Evolutionary conservation across 2,113 vertebrate species (phyloP).

Genomic region (Leptobrachium ailaonicum): DNA sequence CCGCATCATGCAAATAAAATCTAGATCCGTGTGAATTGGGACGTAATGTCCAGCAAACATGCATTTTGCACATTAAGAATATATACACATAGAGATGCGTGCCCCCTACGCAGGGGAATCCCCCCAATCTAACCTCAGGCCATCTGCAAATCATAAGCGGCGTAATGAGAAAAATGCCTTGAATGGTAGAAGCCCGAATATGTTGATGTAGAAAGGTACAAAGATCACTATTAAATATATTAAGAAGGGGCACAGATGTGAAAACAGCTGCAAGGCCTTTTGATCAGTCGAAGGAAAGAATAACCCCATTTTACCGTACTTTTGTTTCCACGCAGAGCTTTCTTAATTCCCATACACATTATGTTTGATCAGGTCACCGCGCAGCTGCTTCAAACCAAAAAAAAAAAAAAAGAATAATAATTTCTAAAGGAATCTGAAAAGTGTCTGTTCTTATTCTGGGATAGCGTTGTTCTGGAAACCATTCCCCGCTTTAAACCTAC

Average conservation of each 20-base stretch:
- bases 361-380: slow-evolving; percentile 41
- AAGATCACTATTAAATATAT: slow-evolving; percentile 50
- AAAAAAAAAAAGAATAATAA: slow-evolving; percentile 28
- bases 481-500: neutral
- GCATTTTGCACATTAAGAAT: neutral
- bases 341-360: slow-evolving; percentile 46
- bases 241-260: slow-evolving; percentile 50
- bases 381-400: slow-evolving; percentile 17
- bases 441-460: slow-evolving; percentile 3
- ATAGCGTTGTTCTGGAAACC: slow-evolving; percentile 19
- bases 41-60: neutral
- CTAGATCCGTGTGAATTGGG: neutral
- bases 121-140: slow-evolving; percentile 29
- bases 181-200: slow-evolving; percentile 38
- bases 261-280: slow-evolving; percentile 48
- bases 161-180: slow-evolving; percentile 46
- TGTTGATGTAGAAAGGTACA: slow-evolving; percentile 45
- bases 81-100: neutral
- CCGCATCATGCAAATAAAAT: slow-evolving; percentile 6
- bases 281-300: slow-evolving; percentile 44
- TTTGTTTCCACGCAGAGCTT: slow-evolving; percentile 32
- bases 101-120: slow-evolving; percentile 12
- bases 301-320: slow-evolving; percentile 31
- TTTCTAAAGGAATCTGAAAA: slow-evolving; percentile 15
- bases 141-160: slow-evolving; percentile 49